Percentiles rank a stretch among this genome's conserved stretches.
Evolutionary conservation across 1,140 invertebrate species (phyloP).

Genomic region (Psilanteris sp.): DNA sequence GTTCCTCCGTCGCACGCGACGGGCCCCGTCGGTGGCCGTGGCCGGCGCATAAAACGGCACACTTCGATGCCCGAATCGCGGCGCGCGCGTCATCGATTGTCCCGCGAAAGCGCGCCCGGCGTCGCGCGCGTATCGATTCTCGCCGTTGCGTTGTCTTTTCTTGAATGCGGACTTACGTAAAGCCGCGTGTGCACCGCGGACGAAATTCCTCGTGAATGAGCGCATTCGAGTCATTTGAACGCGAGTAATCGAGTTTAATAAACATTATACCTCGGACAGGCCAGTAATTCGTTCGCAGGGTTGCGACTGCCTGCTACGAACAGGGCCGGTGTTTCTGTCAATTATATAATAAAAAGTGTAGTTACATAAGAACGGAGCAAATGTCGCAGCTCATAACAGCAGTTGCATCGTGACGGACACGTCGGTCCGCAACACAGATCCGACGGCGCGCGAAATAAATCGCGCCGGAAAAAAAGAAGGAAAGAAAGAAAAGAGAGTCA

Average conservation of each 20-base stretch:
- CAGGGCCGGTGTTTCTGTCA: constrained; percentile 74
- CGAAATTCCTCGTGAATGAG: constrained; percentile 12
- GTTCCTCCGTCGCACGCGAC: no score
- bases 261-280: constrained; percentile 26
- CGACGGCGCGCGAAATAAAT: neutral
- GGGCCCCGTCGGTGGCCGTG: no score
- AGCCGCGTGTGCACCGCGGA: neutral
- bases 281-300: constrained; percentile 45
- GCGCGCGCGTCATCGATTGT: no score
- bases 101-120: no score
- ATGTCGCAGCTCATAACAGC: constrained; percentile 72
- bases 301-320: constrained; percentile 42
- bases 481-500: no score
- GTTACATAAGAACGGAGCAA: constrained; percentile 77
- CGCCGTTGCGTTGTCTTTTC: neutral
- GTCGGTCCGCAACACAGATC: constrained; percentile 1
- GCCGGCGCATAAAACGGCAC: no score
- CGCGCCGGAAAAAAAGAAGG: no score
- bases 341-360: constrained; percentile 79
- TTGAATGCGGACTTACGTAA: constrained; percentile 17
- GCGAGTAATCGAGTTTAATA: constrained; percentile 35
- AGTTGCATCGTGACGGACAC: constrained; percentile 35
- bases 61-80: no score
- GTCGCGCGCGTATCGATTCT: no score
- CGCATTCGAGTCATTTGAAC: constrained; percentile 9